Evolutionary conservation across 2,888 invertebrate species (phyloP).

Genomic region (Lymantria monacha): DNA sequence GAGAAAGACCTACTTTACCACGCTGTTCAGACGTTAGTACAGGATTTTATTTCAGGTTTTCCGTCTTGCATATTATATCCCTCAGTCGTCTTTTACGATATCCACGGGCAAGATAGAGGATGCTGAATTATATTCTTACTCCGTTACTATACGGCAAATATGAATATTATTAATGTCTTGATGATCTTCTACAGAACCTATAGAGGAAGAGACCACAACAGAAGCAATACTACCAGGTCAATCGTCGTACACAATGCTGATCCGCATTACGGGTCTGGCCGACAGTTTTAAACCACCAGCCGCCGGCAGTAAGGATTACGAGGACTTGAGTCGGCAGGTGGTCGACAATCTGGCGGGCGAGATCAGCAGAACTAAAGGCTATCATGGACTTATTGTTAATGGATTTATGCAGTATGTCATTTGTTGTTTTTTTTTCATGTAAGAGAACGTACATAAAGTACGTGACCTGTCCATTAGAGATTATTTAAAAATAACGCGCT

Average conservation of each 20-base stretch:
- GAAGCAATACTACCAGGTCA: conserved; percentile 85
- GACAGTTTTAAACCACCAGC: conserved; percentile 89
- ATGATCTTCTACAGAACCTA: conserved; percentile 61
- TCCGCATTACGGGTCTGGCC: conserved; percentile 89
- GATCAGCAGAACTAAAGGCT: conserved; percentile 77
- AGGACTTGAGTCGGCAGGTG: conserved; percentile 84
- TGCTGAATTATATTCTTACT: too few relatives aligned
- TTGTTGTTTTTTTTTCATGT: too few relatives aligned
- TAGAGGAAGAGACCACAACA: conserved; percentile 80
- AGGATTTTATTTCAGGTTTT: too few relatives aligned
- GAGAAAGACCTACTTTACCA: too few relatives aligned
- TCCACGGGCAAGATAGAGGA: too few relatives aligned
- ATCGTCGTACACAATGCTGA: conserved; percentile 86
- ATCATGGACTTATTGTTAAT: conserved; percentile 85
- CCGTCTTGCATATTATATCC: too few relatives aligned
- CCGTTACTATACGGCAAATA: too few relatives aligned
- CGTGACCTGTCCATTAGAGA: too few relatives aligned
- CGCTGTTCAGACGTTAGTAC: too few relatives aligned
- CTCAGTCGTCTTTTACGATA: too few relatives aligned
- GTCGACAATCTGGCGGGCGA: conserved; percentile 35
- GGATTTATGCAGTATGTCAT: conserved; percentile 86
- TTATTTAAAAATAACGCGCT: too few relatives aligned
- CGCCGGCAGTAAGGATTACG: conserved; percentile 88
- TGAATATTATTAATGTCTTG: not conserved
- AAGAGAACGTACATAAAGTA: not conserved